These are phyloP conservation scores for Solea senegalensis DNA, from an alignment of 2,113 vertebrate genomes.

Conservation along the genomic window DNA sequence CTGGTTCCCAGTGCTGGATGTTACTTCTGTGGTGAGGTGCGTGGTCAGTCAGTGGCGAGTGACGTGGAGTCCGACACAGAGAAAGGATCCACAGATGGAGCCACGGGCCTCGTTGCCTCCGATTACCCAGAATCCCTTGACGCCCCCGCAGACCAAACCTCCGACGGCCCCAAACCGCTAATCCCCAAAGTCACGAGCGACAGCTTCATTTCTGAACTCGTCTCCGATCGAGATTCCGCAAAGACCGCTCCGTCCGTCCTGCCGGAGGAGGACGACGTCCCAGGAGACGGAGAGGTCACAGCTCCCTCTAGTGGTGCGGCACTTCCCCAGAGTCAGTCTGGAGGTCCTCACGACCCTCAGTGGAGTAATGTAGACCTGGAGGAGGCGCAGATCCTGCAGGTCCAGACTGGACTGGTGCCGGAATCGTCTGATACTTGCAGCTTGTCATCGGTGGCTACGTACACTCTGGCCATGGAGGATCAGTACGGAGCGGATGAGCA, in stretches of 20 bases:
- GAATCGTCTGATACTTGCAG: conserved; percentile 81
- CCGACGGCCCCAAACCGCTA: conserved; percentile 57
- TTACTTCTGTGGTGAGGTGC: conserved; percentile 93
- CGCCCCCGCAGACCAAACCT: conserved; percentile 4
- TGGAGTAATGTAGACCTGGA: conserved; percentile 96
- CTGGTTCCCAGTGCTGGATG: conserved; percentile 87
- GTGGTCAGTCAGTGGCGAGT: conserved; percentile 78
- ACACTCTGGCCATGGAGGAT: conserved; percentile 85
- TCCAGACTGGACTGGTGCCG: conserved; percentile 35
- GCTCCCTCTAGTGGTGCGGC: not conserved
- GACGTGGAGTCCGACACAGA: conserved; percentile 84
- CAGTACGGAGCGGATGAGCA: conserved; percentile 82
- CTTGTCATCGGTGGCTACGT: conserved; percentile 85
- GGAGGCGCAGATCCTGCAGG: conserved; percentile 80
- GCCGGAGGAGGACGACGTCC: conserved; percentile 68
- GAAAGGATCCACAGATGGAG: conserved; percentile 43
- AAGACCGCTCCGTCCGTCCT: conserved; percentile 51
- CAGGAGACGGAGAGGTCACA: conserved; percentile 36
- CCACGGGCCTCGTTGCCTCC: not conserved
- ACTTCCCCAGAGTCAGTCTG: conserved; percentile 47
- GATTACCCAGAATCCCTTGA: conserved; percentile 26
- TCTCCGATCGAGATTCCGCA: conserved; percentile 76
- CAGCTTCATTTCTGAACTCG: conserved; percentile 84
- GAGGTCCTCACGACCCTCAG: conserved; percentile 74
- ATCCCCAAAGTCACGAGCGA: conserved; percentile 85